Percentiles rank a stretch among this genome's conserved stretches.
Evolutionary conservation across 2,113 vertebrate genomes (phyloP).

Genomic region (Lepisosteus osseus): DNA sequence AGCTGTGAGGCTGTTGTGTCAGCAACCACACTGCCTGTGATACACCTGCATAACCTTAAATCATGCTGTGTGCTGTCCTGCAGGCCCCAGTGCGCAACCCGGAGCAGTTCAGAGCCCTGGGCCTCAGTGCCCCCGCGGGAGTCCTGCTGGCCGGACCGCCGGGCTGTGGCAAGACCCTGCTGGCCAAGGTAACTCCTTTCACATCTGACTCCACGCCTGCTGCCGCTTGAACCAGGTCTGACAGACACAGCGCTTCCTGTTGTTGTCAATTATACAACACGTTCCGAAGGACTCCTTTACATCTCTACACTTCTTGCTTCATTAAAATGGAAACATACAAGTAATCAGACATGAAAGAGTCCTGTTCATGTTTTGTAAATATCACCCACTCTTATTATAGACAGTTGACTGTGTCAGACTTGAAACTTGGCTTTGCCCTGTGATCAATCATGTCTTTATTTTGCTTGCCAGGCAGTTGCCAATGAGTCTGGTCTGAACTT

Average conservation of each 20-base stretch:
- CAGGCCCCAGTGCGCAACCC: constrained; percentile 88
- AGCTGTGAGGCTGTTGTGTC: too few relatives aligned
- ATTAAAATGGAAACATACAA: background rate
- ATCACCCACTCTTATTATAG: background rate
- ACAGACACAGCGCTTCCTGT: too few relatives aligned
- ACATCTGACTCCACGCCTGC: background rate
- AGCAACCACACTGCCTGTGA: too few relatives aligned
- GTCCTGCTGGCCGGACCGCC: constrained; percentile 91
- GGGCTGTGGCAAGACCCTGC: constrained; percentile 90
- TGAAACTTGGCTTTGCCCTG: background rate
- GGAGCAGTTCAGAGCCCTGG: constrained; percentile 82
- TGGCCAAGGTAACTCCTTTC: constrained; percentile 81
- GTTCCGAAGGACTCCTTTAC: too few relatives aligned
- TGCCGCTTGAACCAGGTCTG: too few relatives aligned
- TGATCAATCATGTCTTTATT: background rate
- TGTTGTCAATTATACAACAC: too few relatives aligned
- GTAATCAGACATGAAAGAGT: background rate
- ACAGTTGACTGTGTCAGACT: background rate
- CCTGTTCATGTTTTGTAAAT: background rate
- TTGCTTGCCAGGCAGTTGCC: constrained; percentile 81
- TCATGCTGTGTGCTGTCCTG: constrained; percentile 26
- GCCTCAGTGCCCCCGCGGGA: constrained; percentile 84
- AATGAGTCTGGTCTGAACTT: constrained; percentile 97
- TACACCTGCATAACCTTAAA: too few relatives aligned
- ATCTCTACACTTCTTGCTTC: too few relatives aligned